Evolutionary conservation across 2,888 invertebrate species (phyloP), one percentile per base, ranked within the genome.

Genomic region (Polyploca ridens): DNA sequence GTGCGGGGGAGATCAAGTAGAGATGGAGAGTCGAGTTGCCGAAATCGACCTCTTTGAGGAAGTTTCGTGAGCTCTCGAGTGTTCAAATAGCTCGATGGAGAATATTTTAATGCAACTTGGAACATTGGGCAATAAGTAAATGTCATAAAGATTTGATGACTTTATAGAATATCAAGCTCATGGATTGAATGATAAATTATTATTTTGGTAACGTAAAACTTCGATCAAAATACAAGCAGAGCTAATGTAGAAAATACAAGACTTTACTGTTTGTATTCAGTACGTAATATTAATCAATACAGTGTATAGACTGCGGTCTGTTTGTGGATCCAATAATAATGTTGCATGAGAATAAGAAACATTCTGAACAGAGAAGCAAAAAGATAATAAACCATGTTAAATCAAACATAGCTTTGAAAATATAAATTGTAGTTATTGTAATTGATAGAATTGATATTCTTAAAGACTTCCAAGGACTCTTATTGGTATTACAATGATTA

Each of bases 1-100:
- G 63, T 66, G 69, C 67, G 69, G 76, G 73, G 76, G 62, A 68
- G 86, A 8, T 75, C 87, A 65, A 14, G 33, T 33, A 64, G 69
- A 62, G 61, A 65, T 85, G 84, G 90, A 67, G 58, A 64, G 58
- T 64, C 62, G 62, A 72, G 77, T 82, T 84, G 82, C 82, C 81
- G 81, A 89, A 89, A 90, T 90, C 88, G 87, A 89, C 87, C 86
- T 86, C 83, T 72, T 77, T 78, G 75, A 81, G 79, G 80, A 83
- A 79, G 78, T 81, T 79, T 78, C 76, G 71, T 83, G 77, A 78
- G 76, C 72, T 79, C 77, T 73, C 69, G 68, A 65, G 67, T 66
- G 27, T 65, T 66, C 63, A 64, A 61, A 63, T 68, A 66, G 19
- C 65, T 63, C 44, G 35, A 60, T 58, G 44, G 11, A 62, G 35